A percentile compares a stretch with the other conserved stretches of the same genome.
phyloP scores from a whole-genome alignment of 2,888 invertebrate genomes.

The Busseola fusca region DNA sequence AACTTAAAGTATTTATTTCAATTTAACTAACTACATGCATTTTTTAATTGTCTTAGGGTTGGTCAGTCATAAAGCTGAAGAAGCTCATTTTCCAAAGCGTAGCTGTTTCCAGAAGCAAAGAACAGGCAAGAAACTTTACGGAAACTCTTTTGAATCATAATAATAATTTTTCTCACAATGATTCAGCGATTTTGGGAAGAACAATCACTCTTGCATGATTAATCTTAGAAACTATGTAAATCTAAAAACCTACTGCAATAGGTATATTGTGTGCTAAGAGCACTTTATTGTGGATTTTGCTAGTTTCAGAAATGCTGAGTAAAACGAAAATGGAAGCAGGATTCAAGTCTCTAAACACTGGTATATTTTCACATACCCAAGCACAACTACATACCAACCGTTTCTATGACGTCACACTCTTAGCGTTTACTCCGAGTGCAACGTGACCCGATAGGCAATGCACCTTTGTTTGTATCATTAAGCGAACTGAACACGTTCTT shows the following conservation, averaged over 20 bases:
- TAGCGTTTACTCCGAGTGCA: slow-evolving; percentile 52
- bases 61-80: too few species aligned
- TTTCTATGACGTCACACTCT: slow-evolving; percentile 44
- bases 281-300: background rate
- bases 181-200: too few species aligned
- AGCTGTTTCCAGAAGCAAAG: too few species aligned
- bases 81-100: too few species aligned
- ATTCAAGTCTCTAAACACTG: background rate
- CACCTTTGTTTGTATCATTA: slow-evolving; percentile 55
- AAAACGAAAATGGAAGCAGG: slow-evolving; percentile 20
- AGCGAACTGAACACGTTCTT: slow-evolving; percentile 57
- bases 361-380: slow-evolving; percentile 10
- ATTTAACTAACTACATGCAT: too few species aligned
- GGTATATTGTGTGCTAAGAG: background rate
- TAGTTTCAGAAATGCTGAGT: background rate
- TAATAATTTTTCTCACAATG: too few species aligned
- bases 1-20: too few species aligned
- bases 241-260: background rate
- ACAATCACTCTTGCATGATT: background rate
- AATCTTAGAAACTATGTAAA: background rate
- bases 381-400: slow-evolving; percentile 15
- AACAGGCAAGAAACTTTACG: too few species aligned
- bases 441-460: slow-evolving; percentile 63
- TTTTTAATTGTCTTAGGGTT: too few species aligned
- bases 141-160: too few species aligned